Conservation (phyloP, 2,113 vertebrate genomes). For the Tenebrosternarchus preto region DNA sequence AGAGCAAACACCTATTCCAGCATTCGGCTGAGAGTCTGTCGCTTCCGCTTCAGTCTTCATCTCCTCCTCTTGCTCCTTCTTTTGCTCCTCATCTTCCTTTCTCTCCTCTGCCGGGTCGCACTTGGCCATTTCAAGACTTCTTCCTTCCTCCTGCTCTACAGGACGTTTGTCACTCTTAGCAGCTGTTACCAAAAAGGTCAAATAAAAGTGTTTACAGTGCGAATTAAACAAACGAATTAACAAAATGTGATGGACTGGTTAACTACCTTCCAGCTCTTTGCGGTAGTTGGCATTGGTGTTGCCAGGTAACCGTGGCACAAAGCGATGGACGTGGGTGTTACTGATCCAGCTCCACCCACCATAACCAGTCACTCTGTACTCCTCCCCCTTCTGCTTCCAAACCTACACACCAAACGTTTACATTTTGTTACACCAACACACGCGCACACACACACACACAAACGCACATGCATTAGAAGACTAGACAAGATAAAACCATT, state of each 20-base stretch:
- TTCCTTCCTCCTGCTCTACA: background rate
- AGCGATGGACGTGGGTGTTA: conserved; percentile 91
- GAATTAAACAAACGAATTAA: background rate
- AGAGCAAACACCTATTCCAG: conserved; percentile 62
- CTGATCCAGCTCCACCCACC: conserved; percentile 98
- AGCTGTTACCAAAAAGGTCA: conserved; percentile 57
- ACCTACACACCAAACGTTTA: conserved; percentile 74
- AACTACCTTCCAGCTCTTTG: conserved; percentile 72
- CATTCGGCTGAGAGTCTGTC: conserved; percentile 36
- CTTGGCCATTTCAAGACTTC: background rate
- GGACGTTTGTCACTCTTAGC: conserved; percentile 67
- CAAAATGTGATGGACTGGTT: background rate
- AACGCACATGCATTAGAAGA: background rate
- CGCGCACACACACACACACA: conserved; percentile 13
- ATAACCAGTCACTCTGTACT: conserved; percentile 96
- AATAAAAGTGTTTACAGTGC: background rate
- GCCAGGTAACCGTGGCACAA: conserved; percentile 89
- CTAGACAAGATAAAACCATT: too few species aligned
- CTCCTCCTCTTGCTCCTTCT: conserved; percentile 63
- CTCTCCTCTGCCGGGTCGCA: conserved; percentile 37
- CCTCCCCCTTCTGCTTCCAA: conserved; percentile 99
- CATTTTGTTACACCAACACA: background rate
- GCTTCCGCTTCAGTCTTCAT: conserved; percentile 47
- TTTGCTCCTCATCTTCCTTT: conserved; percentile 31
- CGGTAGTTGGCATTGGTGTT: conserved; percentile 96